phyloP scores from a whole-genome alignment of 1,140 invertebrate species.

The Leucophenga varia region DNA sequence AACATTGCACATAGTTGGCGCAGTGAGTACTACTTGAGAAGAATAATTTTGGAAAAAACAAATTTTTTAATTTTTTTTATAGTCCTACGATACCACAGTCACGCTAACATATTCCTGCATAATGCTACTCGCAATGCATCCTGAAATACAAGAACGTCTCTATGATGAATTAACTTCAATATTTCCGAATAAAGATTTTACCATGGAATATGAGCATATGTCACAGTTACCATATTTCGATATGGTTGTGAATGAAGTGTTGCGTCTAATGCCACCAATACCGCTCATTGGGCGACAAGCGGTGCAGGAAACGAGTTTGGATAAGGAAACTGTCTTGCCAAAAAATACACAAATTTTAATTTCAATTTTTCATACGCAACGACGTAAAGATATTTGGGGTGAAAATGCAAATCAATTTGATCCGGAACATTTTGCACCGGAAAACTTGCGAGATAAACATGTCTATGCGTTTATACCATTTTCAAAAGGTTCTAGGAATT shows the following conservation, averaged over 20 bases:
- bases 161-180: not conserved
- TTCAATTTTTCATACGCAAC: not conserved
- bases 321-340: not conserved
- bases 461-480: constrained; percentile 1
- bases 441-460: not conserved
- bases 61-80: not conserved
- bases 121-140: not conserved
- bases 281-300: not conserved
- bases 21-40: not conserved
- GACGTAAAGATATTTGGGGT: constrained; percentile 3
- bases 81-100: not conserved
- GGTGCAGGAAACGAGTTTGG: not conserved
- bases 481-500: constrained; percentile 1
- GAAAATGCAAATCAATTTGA: not conserved
- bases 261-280: not conserved
- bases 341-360: not conserved
- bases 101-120: not conserved
- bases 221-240: not conserved
- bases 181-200: too few relatives aligned
- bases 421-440: constrained; percentile 4
- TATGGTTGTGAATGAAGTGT: not conserved
- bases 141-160: too few relatives aligned
- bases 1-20: not conserved
- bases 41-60: not conserved
- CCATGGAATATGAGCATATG: not conserved